A percentile compares a stretch with the other conserved stretches of the same genome.
phyloP scores from a whole-genome alignment of 2,113 vertebrate genomes.

The Gambusia affinis region DNA sequence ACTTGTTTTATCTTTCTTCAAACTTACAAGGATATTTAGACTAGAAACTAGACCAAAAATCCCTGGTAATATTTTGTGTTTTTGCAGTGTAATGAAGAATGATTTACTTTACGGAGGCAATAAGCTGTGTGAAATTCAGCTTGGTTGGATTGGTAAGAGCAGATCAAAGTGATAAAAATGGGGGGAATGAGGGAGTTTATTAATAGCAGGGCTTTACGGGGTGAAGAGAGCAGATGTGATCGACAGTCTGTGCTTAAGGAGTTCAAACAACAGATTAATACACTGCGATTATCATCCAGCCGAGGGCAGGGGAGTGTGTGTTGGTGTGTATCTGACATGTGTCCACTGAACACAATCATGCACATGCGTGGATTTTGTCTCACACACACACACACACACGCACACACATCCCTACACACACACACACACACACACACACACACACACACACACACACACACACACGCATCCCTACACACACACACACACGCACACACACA shows the following conservation, averaged over 20 bases:
- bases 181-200: slow-evolving; percentile 51
- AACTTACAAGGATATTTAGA: too few species aligned
- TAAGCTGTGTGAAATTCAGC: slow-evolving; percentile 28
- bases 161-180: slow-evolving; percentile 27
- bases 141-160: slow-evolving; percentile 17
- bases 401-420: neutral
- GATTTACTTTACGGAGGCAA: slow-evolving; percentile 32
- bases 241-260: slow-evolving; percentile 81
- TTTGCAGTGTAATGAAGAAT: slow-evolving; percentile 22
- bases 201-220: slow-evolving; percentile 75
- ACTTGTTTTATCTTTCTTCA: too few species aligned
- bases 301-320: slow-evolving; percentile 1
- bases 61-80: neutral
- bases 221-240: slow-evolving; percentile 83
- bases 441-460: neutral
- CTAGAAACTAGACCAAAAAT: too few species aligned
- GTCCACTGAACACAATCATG: slow-evolving; percentile 20
- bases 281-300: slow-evolving; percentile 76
- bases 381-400: neutral
- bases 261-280: slow-evolving; percentile 85
- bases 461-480: neutral
- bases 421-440: neutral
- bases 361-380: slow-evolving; percentile 23
- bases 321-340: slow-evolving; percentile 30
- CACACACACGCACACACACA: neutral